Evolutionary conservation across 2,888 invertebrate genomes (phyloP).

Genomic region (Erpobdella octoculata): DNA sequence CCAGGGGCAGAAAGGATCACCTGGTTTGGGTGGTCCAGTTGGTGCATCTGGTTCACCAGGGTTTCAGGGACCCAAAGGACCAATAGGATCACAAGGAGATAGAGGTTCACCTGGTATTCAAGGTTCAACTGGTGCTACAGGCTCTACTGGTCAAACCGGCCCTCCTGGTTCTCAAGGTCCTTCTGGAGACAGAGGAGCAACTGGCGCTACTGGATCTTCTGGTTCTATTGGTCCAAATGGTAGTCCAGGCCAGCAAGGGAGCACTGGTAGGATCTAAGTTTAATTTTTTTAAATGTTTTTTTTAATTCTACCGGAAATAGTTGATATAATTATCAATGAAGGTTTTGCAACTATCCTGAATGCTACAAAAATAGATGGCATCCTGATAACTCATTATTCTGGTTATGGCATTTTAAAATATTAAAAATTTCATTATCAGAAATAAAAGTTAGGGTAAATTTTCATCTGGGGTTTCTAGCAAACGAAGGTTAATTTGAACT

Average conservation of each 20-base stretch:
- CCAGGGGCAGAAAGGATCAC: constrained; percentile 24
- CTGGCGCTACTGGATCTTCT: constrained; percentile 28
- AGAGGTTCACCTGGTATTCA: constrained; percentile 37
- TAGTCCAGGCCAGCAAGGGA: constrained; percentile 10
- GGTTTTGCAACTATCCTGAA: too few relatives aligned
- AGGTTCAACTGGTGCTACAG: constrained; percentile 31
- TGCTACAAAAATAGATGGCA: too few relatives aligned
- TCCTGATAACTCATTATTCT: too few relatives aligned
- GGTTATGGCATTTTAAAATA: too few relatives aligned
- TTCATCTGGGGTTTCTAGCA: too few relatives aligned
- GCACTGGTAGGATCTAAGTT: background rate
- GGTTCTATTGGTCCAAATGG: constrained; percentile 29
- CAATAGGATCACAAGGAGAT: constrained; percentile 36
- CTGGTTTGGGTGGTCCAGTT: constrained; percentile 24
- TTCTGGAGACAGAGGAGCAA: constrained; percentile 37
- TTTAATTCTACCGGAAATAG: background rate
- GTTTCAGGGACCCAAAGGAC: constrained; percentile 40
- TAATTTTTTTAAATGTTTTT: background rate
- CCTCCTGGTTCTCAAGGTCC: constrained; percentile 23
- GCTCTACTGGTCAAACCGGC: constrained; percentile 28
- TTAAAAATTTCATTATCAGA: too few relatives aligned
- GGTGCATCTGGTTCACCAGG: constrained; percentile 24
- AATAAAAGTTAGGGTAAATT: too few relatives aligned
- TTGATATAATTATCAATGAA: constrained; percentile 23
- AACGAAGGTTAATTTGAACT: too few relatives aligned